Base-by-base conservation (phyloP, 2,888 invertebrate species). In the Tortricodes alternella region DNA sequence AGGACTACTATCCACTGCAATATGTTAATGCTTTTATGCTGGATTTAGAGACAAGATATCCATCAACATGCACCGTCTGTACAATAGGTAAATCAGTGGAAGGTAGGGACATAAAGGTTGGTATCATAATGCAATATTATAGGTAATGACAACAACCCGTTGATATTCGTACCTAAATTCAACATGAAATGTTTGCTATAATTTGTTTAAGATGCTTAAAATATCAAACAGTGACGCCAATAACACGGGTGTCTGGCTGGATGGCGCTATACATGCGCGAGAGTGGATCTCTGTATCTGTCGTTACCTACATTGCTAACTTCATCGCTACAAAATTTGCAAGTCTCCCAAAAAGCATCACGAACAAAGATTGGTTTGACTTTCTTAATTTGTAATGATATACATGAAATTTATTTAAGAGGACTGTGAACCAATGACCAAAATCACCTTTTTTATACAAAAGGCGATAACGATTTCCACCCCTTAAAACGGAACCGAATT, bases 221-320 rank as follows among this genome's bases (percentile, higher is more conserved):
- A 94, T 96, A 62, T 95, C 95, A 6, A 95, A 95, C 71, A 95
- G 95, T 49, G 91, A 93, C 37, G 83, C 92, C 0, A 84, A 82
- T 5, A 94, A 93, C 53, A 93, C 93, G 3, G 95, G 94, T 0
- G 87, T 95, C 7, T 96, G 95, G 95, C 80, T 95, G 46, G 95
- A 95, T 67, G 95, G 94, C n/a, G 95, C 96, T 7, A 96, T 96
- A 65, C 97, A 97, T 74, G 96, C 97, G 0, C 92, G 98, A 43
- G 98, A 98, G 91, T 98, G 96, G 96, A 96, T 96, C 59, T 94
- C 94, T 16, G 94, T 95, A 0, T 94, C 96, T 0, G 92, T 94
- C 0, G 95, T 95, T 0, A 94, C 95, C 0, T 96, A 93, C 73
- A 92, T 96, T 38, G 94, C 96, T 53, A 93, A 96, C 73, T 91